Percentiles rank a stretch among this genome's conserved stretches.
Evolutionary conservation across 2,888 invertebrate genomes (phyloP).

Genomic region (Liposcelis brunnea): DNA sequence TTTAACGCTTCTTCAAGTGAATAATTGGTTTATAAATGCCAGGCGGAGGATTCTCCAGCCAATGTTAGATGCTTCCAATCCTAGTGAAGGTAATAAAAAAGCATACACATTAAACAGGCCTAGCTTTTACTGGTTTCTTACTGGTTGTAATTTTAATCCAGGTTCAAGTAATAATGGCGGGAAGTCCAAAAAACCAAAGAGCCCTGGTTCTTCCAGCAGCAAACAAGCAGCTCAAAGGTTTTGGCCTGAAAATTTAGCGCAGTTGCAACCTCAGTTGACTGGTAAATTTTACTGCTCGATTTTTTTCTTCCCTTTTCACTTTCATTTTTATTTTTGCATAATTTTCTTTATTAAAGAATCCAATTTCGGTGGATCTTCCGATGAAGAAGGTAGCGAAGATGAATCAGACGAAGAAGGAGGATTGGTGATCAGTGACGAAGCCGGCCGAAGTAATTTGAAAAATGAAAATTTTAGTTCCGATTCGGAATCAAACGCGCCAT

Average conservation of each 20-base stretch:
- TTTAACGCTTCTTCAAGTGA: constrained; percentile 73
- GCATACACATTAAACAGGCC: too few species aligned
- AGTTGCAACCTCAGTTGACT: constrained; percentile 39
- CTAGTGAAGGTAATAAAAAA: constrained; percentile 20
- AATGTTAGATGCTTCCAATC: constrained; percentile 62
- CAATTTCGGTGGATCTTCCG: constrained; percentile 4
- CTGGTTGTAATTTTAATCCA: not conserved
- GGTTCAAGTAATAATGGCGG: constrained; percentile 6
- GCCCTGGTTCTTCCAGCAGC: constrained; percentile 24
- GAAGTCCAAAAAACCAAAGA: constrained; percentile 32
- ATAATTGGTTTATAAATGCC: constrained; percentile 91
- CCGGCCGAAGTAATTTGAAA: not conserved
- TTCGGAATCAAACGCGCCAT: constrained; percentile 1
- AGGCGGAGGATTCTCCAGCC: constrained; percentile 78
- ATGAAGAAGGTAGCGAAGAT: constrained; percentile 5
- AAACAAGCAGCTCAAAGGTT: constrained; percentile 48
- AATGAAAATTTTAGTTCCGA: constrained; percentile 3
- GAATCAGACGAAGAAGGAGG: constrained; percentile 6
- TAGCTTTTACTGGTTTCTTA: too few species aligned
- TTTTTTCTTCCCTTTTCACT: not conserved
- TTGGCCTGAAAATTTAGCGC: constrained; percentile 53
- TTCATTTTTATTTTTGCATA: not conserved
- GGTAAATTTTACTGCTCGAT: constrained; percentile 16
- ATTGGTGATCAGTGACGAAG: constrained; percentile 5
- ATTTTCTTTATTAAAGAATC: constrained; percentile 1